Conservation (phyloP, 2,797 vertebrate species). For the Gallinago solitaria region DNA sequence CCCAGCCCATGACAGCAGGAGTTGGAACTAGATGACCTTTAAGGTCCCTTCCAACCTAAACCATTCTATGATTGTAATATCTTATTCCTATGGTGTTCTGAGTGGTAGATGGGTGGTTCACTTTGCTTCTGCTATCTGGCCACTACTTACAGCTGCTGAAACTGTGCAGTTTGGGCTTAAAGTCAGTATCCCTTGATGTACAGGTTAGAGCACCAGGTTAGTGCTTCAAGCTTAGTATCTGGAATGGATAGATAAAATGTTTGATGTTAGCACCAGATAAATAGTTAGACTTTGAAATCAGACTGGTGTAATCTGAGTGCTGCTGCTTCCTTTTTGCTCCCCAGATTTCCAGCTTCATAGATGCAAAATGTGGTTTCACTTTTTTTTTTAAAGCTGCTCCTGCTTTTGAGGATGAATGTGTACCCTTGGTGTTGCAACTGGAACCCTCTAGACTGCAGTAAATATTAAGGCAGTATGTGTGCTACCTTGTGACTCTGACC, state of each 20-base stretch:
- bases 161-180: neutral
- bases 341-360: neutral
- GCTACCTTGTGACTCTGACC: neutral
- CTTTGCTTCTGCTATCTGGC: neutral
- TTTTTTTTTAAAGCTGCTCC: neutral
- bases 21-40: neutral
- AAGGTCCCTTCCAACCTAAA: neutral
- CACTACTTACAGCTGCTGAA: neutral
- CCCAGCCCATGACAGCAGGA: neutral
- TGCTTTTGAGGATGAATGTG: neutral
- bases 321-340: slow-evolving; percentile 13
- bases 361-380: neutral
- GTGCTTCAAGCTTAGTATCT: neutral
- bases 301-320: neutral
- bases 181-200: neutral
- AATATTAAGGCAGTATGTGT: neutral
- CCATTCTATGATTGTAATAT: neutral
- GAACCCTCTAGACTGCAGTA: slow-evolving; percentile 49
- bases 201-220: neutral
- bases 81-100: neutral
- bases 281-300: neutral
- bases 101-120: neutral
- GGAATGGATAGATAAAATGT: neutral
- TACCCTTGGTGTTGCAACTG: slow-evolving; percentile 51
- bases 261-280: slow-evolving; percentile 4